A percentile compares a stretch with the other conserved stretches of the same genome.
Conservation (phyloP, 2,113 vertebrate species). For the Ceuthmochares aereus region DNA sequence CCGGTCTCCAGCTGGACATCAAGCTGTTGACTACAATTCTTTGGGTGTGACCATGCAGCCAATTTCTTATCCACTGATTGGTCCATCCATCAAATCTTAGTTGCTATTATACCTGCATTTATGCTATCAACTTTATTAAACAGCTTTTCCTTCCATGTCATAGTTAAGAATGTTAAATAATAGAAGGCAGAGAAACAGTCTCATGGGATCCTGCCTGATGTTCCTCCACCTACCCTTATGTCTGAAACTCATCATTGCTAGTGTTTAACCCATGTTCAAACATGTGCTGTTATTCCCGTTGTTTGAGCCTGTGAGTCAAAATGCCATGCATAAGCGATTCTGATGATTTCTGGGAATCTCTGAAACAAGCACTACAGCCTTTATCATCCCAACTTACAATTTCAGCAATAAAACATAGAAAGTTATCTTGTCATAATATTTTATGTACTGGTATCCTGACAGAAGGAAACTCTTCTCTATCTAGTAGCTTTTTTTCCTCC, state of each 20-base stretch:
- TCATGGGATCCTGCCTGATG: not conserved
- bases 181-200: not conserved
- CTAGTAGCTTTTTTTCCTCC: not conserved
- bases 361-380: not conserved
- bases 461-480: not conserved
- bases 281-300: not conserved
- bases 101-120: not conserved
- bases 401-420: not conserved
- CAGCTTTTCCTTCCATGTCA: not conserved
- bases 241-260: not conserved
- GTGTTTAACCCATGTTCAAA: not conserved
- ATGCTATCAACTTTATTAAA: not conserved
- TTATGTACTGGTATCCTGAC: not conserved
- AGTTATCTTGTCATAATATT: not conserved
- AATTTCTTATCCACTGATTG: too few species aligned
- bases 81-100: not conserved
- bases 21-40: too few species aligned
- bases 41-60: too few species aligned
- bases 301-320: not conserved
- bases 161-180: not conserved
- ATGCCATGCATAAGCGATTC: accelerated
- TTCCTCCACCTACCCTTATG: not conserved
- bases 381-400: not conserved
- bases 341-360: not conserved
- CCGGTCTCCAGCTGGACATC: too few species aligned